phyloP scores from a whole-genome alignment of 2,113 vertebrate genomes.

The Oncorhynchus kisutch region DNA sequence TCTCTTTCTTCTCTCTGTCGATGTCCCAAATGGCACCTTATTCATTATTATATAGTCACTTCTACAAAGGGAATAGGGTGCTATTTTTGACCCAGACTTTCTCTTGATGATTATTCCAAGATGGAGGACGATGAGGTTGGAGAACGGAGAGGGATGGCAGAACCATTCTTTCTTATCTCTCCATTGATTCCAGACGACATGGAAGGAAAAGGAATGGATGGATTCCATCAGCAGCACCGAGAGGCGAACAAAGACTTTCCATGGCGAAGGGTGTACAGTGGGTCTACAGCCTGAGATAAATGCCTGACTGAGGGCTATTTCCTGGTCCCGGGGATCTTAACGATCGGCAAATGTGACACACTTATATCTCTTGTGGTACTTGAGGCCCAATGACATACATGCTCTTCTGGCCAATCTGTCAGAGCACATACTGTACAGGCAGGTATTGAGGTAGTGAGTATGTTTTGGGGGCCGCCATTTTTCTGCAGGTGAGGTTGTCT shows the following conservation, averaged over 20 bases:
- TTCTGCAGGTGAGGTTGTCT: no score
- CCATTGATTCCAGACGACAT: slow-evolving; percentile 64
- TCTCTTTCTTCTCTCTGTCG: no score
- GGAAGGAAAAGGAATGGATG: slow-evolving; percentile 54
- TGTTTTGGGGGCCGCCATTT: no score
- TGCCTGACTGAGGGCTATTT: slow-evolving; percentile 69
- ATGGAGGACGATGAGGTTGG: slow-evolving; percentile 2
- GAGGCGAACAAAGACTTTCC: no score
- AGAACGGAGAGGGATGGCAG: slow-evolving; percentile 43
- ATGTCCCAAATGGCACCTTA: no score
- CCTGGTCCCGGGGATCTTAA: slow-evolving; percentile 62
- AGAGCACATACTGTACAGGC: slow-evolving; percentile 17
- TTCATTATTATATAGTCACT: no score
- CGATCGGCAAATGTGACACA: slow-evolving; percentile 63
- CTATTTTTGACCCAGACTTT: slow-evolving; percentile 1
- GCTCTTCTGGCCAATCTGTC: slow-evolving; percentile 49
- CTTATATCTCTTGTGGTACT: slow-evolving; percentile 66
- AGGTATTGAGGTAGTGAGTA: no score
- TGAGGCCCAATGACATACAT: slow-evolving; percentile 60
- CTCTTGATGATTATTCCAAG: neutral
- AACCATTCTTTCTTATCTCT: slow-evolving; percentile 49
- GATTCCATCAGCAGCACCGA: slow-evolving; percentile 47
- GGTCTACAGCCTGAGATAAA: slow-evolving; percentile 62
- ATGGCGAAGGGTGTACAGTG: no score
- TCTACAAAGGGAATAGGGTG: no score